Base-by-base conservation (phyloP, 2,797 vertebrate species). In the Clarias laeviceps region DNA sequence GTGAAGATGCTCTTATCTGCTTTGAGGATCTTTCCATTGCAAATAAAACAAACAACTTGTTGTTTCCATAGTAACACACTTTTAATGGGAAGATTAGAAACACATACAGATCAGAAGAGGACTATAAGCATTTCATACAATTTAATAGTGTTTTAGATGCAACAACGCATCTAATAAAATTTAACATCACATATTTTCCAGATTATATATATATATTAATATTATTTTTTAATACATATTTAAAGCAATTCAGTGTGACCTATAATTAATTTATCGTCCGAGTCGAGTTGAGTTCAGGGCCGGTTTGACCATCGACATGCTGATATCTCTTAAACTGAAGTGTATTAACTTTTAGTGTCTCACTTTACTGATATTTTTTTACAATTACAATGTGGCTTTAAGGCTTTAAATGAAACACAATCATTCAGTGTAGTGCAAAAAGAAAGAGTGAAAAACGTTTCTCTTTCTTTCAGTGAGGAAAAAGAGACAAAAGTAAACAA, bases 1-100 rank as follows among this genome's bases (percentile, higher is more conserved):
- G 82, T 78, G 32, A 84, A 22, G 59, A 74, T 54, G 74, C 82
- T 85, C 74, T 77, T 77, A 72, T 88, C 91, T 85, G 89, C 85
- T 82, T 73, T 87, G 84, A 87, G 91, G 87, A 73, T 89, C 76
- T 90, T 90, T 86, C 88, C 86, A 87, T 80, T 87, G 62, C 62
- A 72, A 84, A 32, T 32, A 80, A 69, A 40, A 79, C 56, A 77
- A 78, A 80, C 17, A 68, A 27, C 57, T 6, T 40, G 34, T 6
- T 40, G 34, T 29, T 64, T n/a, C n/a, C 50, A 73, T 70, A 56
- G 50, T 70, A 11, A 29, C 61, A 59, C 20, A 22, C 57, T 34
- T 64, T 74, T 74, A 68, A 85, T 54, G 62, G 29, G 82, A 11
- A 57, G 61, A 61, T 82, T 54, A 82, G 68, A 61, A 83, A 50